Conservation (phyloP, 2,888 invertebrate species). For the Protodeltote pygarga region DNA sequence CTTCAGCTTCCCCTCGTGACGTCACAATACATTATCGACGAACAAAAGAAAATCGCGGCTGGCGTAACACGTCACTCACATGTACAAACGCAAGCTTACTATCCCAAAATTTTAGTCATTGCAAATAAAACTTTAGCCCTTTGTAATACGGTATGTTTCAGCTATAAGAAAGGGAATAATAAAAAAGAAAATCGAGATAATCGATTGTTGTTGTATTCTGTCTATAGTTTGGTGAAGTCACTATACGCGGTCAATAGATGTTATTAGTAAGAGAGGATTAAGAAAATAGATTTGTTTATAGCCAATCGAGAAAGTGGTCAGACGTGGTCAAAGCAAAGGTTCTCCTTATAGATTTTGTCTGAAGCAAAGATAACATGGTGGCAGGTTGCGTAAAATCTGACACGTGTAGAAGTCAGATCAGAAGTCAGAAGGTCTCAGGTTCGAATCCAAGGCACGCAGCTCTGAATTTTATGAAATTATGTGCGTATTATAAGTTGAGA, state of each 20-base stretch:
- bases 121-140: constrained; percentile 8
- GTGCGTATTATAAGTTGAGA: too few species aligned
- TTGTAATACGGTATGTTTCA: neutral
- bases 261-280: neutral
- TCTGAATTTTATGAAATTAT: too few species aligned
- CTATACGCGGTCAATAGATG: neutral
- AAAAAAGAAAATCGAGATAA: constrained; percentile 49
- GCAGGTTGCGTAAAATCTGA: too few species aligned
- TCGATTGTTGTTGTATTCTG: constrained; percentile 58
- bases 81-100: constrained; percentile 30
- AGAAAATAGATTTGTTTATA: neutral
- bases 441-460: too few species aligned
- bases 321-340: too few species aligned
- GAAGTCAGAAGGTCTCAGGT: too few species aligned
- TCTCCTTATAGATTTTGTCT: too few species aligned
- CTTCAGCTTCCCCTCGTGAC: constrained; percentile 41
- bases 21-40: constrained; percentile 64
- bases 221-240: constrained; percentile 12
- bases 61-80: constrained; percentile 69
- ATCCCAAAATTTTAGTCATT: neutral
- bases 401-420: too few species aligned
- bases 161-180: neutral
- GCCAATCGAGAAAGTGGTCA: too few species aligned
- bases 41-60: constrained; percentile 69
- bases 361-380: too few species aligned